These are phyloP conservation scores for Hormaphis cornu DNA, from an alignment of 1,140 invertebrate genomes.

Conservation along the genomic window DNA sequence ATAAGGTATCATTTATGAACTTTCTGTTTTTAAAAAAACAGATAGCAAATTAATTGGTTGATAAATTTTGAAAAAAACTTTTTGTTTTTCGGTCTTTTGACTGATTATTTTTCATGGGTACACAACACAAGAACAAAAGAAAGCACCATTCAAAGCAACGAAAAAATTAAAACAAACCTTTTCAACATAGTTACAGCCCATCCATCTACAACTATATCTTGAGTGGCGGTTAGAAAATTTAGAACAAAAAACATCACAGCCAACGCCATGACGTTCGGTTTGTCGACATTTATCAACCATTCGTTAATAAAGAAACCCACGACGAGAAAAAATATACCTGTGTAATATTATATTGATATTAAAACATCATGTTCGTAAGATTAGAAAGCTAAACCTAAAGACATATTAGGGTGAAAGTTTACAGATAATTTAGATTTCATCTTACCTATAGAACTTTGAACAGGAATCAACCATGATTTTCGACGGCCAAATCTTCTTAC, in stretches of 20 bases:
- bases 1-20: no score
- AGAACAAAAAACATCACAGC: conserved; percentile 81
- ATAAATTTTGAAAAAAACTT: no score
- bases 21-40: no score
- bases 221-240: conserved; percentile 95
- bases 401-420: no score
- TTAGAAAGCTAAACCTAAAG: no score
- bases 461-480: conserved; percentile 97
- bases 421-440: no score
- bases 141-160: no score
- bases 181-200: conserved; percentile 99
- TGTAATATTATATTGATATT: no score
- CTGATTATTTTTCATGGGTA: no score
- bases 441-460: conserved; percentile 75
- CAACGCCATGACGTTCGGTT: conserved; percentile 69
- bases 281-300: conserved; percentile 54
- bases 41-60: no score
- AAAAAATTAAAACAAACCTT: conserved; percentile 47
- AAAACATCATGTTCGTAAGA: neutral
- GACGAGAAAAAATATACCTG: conserved; percentile 61
- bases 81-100: no score
- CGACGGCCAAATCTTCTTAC: conserved; percentile 74
- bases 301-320: conserved; percentile 65
- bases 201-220: conserved; percentile 99
- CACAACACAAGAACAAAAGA: no score